Evolutionary conservation across 2,888 invertebrate genomes (phyloP), one percentile per base, ranked within the genome.

Genomic region (Entomobrya multifasciata): DNA sequence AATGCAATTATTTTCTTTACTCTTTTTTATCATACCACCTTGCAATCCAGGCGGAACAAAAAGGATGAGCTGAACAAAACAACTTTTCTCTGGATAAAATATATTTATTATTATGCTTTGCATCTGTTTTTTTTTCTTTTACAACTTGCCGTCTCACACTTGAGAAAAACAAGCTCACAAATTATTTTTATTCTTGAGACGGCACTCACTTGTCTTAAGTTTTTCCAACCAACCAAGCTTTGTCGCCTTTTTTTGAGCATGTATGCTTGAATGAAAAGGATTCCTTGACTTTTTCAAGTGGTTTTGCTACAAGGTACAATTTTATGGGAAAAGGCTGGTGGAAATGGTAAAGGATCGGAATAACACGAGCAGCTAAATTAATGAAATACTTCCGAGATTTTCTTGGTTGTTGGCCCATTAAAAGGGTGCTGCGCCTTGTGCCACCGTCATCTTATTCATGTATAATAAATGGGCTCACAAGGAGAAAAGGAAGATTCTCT

Each of bases 361-460:
- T 81, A 72, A 70, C 78, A 78, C 47, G 44, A 13, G 22, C 10
- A 17, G 72, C 41, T 82, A 82, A 82, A 82, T 82, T 82, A 82
- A 82, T 82, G 82, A 82, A 82, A 82, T 82, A 74, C 74, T 22
- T 47, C 82, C 74, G 72, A 82, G 82, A 74, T 82, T 81, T 72
- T 55, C 57, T 17, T n/a, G 17, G 13, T 67, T 17, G 22, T 44
- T 22, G 62, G 41, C 62, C 82, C 82, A 82, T 62, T 74, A 82
- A 82, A 82, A 74, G 74, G 49, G 72, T 81, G 72, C 81, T 82
- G 67, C 41, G n/a, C n/a, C n/a, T n/a, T n/a, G n/a, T 65, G 15
- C 67, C 62, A 44, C 60, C 47, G 49, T 74, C 47, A 47, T 67
- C 47, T 20, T 47, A 49, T 74, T 49, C 62, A 72, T 81, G 81